Conservation (phyloP, 2,888 invertebrate genomes). For the Plebejus anna region DNA sequence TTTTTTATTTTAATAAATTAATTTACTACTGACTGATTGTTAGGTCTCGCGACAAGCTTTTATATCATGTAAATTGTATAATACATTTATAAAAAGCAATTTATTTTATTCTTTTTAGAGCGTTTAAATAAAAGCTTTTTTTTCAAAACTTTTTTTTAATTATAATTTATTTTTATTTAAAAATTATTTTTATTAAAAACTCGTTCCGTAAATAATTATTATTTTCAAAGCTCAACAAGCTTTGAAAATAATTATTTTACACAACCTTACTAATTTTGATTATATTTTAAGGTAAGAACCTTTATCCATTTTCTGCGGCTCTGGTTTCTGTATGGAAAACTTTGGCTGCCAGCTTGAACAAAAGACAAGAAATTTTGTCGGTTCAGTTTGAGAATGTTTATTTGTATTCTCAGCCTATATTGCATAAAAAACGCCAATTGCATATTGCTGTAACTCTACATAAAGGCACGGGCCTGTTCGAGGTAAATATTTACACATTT, state of each 20-base stretch:
- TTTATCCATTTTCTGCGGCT: conserved; percentile 89
- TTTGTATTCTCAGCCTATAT: conserved; percentile 79
- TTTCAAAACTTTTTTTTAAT: too few species aligned
- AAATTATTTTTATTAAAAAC: too few species aligned
- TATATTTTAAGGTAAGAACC: conserved; percentile 72
- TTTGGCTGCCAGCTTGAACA: conserved; percentile 77
- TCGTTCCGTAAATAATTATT: too few species aligned
- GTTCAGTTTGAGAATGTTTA: conserved; percentile 84
- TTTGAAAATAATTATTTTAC: not conserved
- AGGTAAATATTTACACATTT: conserved; percentile 52
- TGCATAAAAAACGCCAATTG: conserved; percentile 71
- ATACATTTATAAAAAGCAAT: too few species aligned
- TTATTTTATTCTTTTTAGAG: too few species aligned
- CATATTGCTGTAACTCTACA: conserved; percentile 79
- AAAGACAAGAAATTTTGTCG: conserved; percentile 79
- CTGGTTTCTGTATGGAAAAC: conserved; percentile 86
- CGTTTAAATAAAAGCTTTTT: too few species aligned
- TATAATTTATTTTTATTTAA: too few species aligned
- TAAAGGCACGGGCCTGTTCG: conserved; percentile 80
- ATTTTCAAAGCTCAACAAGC: not conserved
- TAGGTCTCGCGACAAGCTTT: too few species aligned
- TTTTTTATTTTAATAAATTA: too few species aligned
- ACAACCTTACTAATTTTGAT: not conserved
- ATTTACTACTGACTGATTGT: too few species aligned
- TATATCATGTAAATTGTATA: too few species aligned